A percentile compares a stretch with the other conserved stretches of the same genome.
Evolutionary conservation across 2,797 vertebrate species (phyloP).

Genomic region (Phoxinus dragarum): DNA sequence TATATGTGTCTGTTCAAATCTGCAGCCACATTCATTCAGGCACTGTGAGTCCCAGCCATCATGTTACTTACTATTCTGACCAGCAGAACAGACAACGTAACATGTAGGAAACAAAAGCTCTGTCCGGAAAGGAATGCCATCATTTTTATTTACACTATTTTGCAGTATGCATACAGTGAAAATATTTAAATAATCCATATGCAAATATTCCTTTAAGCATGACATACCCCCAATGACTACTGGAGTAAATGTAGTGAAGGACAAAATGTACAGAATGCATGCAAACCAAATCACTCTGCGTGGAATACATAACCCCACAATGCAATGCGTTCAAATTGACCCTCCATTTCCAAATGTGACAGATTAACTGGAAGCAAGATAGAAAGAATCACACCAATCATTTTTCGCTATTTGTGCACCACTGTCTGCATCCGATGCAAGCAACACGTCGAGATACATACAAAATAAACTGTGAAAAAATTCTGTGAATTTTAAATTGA

Average conservation of each 20-base stretch:
- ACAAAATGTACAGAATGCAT: background rate
- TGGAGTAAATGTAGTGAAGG: too few species aligned
- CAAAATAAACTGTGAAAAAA: too few species aligned
- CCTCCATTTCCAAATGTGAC: background rate
- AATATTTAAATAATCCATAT: background rate
- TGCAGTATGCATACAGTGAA: background rate
- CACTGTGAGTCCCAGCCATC: constrained; percentile 4
- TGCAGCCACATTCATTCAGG: background rate
- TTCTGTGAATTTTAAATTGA: background rate
- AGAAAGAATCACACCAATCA: background rate
- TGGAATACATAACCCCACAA: background rate
- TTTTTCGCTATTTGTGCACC: background rate
- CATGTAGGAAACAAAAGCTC: background rate
- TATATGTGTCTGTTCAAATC: constrained; percentile 13
- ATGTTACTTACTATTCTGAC: constrained; percentile 11
- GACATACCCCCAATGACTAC: background rate
- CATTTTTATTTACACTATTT: background rate
- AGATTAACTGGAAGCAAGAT: background rate
- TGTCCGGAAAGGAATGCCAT: background rate
- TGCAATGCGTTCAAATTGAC: background rate
- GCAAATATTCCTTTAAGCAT: background rate
- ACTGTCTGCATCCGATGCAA: background rate
- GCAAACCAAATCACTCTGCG: background rate
- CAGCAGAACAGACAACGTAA: background rate
- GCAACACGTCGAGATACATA: background rate